Evolutionary conservation across 2,113 vertebrate genomes (phyloP).

Genomic region (Empidonax traillii): DNA sequence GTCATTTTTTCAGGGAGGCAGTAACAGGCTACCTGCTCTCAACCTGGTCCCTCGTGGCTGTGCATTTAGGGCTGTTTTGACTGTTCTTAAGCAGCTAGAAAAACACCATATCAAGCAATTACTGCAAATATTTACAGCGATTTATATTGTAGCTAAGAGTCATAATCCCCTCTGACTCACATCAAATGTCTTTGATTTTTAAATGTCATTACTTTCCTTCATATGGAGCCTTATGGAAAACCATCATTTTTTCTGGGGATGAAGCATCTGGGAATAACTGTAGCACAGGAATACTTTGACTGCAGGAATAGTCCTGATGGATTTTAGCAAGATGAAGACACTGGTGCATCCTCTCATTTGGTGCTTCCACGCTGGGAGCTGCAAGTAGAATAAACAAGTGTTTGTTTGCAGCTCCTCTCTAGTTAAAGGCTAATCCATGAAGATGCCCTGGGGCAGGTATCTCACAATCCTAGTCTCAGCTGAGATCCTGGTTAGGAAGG

Average conservation of each 20-base stretch:
- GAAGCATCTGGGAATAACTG: neutral
- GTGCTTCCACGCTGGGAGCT: neutral
- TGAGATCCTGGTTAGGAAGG: neutral
- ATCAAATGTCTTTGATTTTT: neutral
- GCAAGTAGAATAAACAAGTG: neutral
- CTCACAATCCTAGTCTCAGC: constrained; percentile 4
- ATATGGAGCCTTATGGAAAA: neutral
- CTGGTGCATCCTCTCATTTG: neutral
- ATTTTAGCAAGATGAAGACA: neutral
- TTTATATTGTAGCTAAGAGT: constrained; percentile 17
- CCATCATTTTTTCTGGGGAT: neutral
- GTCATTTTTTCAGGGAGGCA: constrained; percentile 25
- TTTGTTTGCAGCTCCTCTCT: neutral
- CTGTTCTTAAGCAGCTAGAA: constrained; percentile 48
- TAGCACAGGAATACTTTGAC: neutral
- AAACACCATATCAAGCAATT: neutral
- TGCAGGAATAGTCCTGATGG: neutral
- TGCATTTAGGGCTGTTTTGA: constrained; percentile 58
- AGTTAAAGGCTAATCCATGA: neutral
- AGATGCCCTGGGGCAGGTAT: neutral
- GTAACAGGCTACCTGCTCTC: constrained; percentile 2
- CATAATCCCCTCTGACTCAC: neutral
- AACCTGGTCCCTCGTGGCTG: constrained; percentile 49
- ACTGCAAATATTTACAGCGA: neutral
- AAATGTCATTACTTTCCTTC: neutral